Base-by-base conservation (phyloP, 92 coral and sea anemone species). In the Porites rus region DNA sequence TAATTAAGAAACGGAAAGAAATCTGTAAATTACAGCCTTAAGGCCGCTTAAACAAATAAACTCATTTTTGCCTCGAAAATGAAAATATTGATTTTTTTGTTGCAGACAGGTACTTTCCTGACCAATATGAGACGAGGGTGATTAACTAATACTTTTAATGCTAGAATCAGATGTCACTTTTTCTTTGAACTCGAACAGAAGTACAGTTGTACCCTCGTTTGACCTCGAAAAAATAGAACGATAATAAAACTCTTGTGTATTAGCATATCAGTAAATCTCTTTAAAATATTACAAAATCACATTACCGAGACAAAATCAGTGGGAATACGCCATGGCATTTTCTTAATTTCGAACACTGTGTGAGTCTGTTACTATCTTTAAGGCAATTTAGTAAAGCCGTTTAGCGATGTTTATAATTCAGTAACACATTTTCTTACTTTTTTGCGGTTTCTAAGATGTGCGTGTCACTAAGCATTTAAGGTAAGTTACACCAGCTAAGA, bases 81-180 rank as follows among this genome's bases (percentile, higher is more conserved):
- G 61, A 80, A 80, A 80, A 53, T 69, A 80, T 69, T 62, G 65
- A 51, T 69, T 66, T 76, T 75, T 66, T 76, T 75, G 85, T 68
- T 31, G 51, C 79, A 53, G 8, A 52, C 76, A 72, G 51, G n/a
- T 5, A 13, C 20, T 50, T 72, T 14, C 60, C 11, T 46, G 76
- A 8, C 28, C 56, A 51, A 70, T 70, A 12, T 70, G 74, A 43
- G 52, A 70, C 1, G 74, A 10, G 43, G 17, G 43, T 16, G 56
- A 70, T 70, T 31, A 70, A 12, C 11, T 9, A 56, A 38, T 7
- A 6, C 43, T 18, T 6, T 13, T 28, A 53, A 70, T 38, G 19
- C 18, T 24, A 18, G 51, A 38, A 38, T 38, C 46, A 38, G 46
- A 38, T 4, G 46, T 38, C 46, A 4, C 4, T 38, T 38, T 38